phyloP scores from a whole-genome alignment of 1,140 invertebrate species.

The Helicoverpa zea region DNA sequence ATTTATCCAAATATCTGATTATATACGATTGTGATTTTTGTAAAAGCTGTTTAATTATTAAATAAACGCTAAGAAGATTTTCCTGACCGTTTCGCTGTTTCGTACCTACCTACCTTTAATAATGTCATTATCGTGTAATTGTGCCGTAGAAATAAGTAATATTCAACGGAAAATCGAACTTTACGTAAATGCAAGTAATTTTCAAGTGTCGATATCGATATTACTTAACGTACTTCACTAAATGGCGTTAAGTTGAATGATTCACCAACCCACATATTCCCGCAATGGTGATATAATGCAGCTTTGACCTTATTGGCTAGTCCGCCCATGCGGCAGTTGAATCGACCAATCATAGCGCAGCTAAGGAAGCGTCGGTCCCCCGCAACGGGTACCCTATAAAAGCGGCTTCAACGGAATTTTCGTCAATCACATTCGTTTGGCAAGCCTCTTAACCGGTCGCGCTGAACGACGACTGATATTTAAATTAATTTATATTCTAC shows the following conservation, averaged over 20 bases:
- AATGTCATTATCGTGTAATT: too few species aligned
- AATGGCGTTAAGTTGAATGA: conserved; percentile 63
- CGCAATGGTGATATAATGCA: conserved; percentile 83
- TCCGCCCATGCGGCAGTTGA: conserved; percentile 76
- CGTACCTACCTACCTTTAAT: too few species aligned
- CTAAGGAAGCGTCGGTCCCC: conserved; percentile 71
- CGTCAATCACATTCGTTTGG: conserved; percentile 78
- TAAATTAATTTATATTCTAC: conserved; percentile 82
- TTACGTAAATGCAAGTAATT: not conserved
- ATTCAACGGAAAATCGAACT: not conserved
- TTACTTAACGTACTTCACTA: conserved; percentile 48
- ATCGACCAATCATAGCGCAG: conserved; percentile 70
- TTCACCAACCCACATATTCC: conserved; percentile 83
- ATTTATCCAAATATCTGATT: too few species aligned
- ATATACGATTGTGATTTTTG: too few species aligned
- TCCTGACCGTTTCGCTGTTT: too few species aligned
- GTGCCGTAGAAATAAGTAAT: not conserved
- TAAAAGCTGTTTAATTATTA: too few species aligned
- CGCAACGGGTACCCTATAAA: conserved; percentile 71
- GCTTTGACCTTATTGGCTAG: conserved; percentile 78
- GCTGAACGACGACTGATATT: conserved; percentile 82
- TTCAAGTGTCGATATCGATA: conserved; percentile 48
- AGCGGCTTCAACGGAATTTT: conserved; percentile 75
- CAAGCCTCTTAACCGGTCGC: conserved; percentile 84
- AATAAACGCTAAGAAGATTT: too few species aligned